Conservation (phyloP, 1,140 invertebrate species). For the Lepidurus couesii region DNA sequence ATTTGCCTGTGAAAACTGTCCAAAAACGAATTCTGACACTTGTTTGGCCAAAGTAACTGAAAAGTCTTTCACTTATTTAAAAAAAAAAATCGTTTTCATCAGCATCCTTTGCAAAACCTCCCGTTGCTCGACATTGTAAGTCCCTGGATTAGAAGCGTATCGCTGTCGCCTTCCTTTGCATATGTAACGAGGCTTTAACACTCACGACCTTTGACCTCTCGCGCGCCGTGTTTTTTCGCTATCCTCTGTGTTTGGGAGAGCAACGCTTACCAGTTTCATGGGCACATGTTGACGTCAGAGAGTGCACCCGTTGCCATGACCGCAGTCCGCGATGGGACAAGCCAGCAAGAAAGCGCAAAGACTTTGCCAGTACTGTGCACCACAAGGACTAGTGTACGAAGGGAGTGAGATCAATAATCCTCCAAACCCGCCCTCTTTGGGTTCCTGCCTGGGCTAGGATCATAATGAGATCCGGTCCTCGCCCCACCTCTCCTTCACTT, state of each 20-base stretch:
- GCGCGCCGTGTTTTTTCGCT: neutral
- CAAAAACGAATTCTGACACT: too few species aligned
- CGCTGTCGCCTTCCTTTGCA: neutral
- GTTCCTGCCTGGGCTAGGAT: neutral
- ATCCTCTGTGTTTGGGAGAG: neutral
- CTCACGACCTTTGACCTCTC: neutral
- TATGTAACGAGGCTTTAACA: neutral
- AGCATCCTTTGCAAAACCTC: neutral
- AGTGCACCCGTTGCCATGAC: conserved; percentile 28
- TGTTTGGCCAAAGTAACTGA: too few species aligned
- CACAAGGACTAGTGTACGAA: neutral
- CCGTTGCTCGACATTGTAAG: neutral
- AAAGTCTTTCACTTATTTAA: too few species aligned
- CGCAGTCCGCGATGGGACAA: neutral
- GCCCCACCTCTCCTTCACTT: neutral
- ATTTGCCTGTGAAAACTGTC: too few species aligned
- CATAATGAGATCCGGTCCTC: conserved; percentile 7
- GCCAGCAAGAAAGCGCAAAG: conserved; percentile 19
- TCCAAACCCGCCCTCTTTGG: conserved; percentile 1
- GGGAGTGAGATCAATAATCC: conserved; percentile 10
- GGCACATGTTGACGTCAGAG: neutral
- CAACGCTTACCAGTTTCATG: neutral
- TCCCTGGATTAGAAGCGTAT: neutral
- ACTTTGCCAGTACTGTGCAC: conserved; percentile 8
- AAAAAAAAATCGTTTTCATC: too few species aligned